These are phyloP conservation scores for Trogon surrucura DNA, from an alignment of 2,113 vertebrate species.

Conservation along the genomic window DNA sequence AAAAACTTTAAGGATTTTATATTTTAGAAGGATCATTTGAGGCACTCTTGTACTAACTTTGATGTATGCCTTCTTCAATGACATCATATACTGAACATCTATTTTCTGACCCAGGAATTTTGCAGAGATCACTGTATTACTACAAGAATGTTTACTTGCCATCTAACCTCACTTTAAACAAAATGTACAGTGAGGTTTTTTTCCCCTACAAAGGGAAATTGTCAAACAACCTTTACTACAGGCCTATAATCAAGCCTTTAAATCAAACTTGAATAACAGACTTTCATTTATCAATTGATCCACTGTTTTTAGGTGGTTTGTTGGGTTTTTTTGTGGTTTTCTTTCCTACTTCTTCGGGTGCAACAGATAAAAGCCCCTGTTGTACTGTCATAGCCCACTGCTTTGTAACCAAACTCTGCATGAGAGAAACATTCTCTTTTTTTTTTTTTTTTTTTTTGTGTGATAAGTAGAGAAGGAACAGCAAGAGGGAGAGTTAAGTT, in stretches of 20 bases:
- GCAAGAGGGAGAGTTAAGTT: background rate
- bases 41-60: conserved; percentile 10
- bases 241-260: conserved; percentile 39
- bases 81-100: conserved; percentile 55
- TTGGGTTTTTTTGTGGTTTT: too few species aligned
- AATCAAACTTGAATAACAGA: conserved; percentile 34
- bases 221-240: conserved; percentile 38
- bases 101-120: conserved; percentile 63
- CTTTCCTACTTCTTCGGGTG: background rate
- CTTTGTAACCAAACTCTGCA: conserved; percentile 40
- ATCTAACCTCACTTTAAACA: conserved; percentile 64
- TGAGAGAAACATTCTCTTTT: background rate
- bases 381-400: background rate
- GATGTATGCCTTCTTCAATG: conserved; percentile 49
- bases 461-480: background rate
- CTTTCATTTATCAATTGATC: conserved; percentile 36
- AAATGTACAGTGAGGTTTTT: conserved; percentile 25
- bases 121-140: conserved; percentile 57
- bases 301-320: background rate
- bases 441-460: background rate
- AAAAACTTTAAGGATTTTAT: background rate
- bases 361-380: conserved; percentile 40
- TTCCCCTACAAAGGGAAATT: conserved; percentile 46
- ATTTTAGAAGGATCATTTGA: conserved; percentile 53
- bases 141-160: conserved; percentile 72